Evolutionary conservation across 2,113 vertebrate species (phyloP).

Genomic region (Eulemur macaco): DNA sequence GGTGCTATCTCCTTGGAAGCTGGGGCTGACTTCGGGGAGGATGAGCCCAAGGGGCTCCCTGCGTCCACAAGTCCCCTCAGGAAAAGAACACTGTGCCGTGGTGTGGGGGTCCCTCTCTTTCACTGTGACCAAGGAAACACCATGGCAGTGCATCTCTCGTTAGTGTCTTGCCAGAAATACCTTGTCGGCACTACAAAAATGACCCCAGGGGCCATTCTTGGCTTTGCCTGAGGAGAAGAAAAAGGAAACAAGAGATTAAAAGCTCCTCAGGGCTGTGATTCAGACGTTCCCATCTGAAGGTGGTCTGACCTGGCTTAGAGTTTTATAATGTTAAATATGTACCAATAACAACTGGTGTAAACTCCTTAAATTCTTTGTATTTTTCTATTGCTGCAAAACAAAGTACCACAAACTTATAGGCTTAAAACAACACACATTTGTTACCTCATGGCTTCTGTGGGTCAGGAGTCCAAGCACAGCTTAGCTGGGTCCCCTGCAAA

Average conservation of each 20-base stretch:
- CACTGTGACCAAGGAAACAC: neutral
- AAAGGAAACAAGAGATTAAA: neutral
- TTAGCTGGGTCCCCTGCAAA: neutral
- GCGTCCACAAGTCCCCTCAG: fast-evolving
- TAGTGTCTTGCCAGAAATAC: neutral
- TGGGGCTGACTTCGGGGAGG: neutral
- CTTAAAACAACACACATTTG: neutral
- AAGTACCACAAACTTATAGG: neutral
- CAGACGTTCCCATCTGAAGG: neutral
- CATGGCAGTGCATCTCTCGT: neutral
- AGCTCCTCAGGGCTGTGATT: neutral
- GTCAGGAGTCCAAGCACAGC: neutral
- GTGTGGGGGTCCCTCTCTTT: neutral
- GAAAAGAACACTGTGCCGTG: neutral
- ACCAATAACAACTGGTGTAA: neutral
- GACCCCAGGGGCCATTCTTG: neutral
- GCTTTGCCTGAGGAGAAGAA: neutral
- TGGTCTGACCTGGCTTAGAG: neutral
- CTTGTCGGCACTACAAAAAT: neutral
- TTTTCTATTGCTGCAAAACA: neutral
- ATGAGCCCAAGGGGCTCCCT: fast-evolving
- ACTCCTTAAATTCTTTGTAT: neutral
- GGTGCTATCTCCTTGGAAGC: neutral
- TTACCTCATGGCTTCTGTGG: neutral
- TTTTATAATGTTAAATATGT: neutral